A percentile compares a stretch with the other conserved stretches of the same genome.
These are phyloP conservation scores for Protobothrops flavoviridis DNA, from an alignment of 2,113 vertebrate genomes.

Conservation along the genomic window DNA sequence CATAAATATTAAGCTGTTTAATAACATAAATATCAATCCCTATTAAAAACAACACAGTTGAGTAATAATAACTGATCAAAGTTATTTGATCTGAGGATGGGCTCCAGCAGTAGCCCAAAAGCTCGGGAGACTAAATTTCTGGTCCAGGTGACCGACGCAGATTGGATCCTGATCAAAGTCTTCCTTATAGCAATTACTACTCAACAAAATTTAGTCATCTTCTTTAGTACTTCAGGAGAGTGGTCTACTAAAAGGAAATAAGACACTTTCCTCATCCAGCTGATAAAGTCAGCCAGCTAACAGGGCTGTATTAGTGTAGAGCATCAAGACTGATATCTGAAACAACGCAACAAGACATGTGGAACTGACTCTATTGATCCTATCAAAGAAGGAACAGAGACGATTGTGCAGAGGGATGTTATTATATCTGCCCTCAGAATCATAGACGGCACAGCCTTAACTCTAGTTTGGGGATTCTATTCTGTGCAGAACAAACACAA, in stretches of 20 bases:
- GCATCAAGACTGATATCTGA: background rate
- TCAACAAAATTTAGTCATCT: background rate
- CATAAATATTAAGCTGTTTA: background rate
- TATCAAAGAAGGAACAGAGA: background rate
- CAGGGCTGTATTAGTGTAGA: background rate
- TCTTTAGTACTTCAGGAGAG: background rate
- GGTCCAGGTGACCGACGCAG: background rate
- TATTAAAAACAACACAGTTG: background rate
- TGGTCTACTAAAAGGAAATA: background rate
- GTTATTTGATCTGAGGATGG: background rate
- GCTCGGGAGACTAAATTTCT: background rate
- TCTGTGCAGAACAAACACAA: background rate
- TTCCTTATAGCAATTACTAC: background rate
- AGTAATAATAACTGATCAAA: background rate
- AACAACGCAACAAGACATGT: background rate
- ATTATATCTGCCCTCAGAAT: background rate
- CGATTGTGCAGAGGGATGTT: background rate
- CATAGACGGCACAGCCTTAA: background rate
- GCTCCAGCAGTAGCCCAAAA: background rate
- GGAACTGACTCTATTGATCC: background rate
- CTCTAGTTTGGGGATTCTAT: background rate
- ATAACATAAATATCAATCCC: background rate
- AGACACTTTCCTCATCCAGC: background rate
- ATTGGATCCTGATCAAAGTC: background rate
- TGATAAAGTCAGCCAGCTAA: background rate